phyloP scores from a whole-genome alignment of 1,140 invertebrate genomes.

The Scaptomyza hsui region DNA sequence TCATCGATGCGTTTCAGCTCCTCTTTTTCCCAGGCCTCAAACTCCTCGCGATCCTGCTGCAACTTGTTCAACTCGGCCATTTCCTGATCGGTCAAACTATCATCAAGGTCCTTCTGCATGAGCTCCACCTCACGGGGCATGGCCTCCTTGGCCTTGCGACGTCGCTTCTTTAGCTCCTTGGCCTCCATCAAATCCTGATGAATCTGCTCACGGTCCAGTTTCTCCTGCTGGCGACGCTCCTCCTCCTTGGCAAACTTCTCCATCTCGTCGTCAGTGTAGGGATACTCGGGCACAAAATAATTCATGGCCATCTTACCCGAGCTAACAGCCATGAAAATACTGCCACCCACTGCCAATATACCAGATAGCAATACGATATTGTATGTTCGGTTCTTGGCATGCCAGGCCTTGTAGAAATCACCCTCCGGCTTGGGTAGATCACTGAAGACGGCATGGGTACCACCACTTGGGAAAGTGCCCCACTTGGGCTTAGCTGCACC shows the following conservation, averaged over 20 bases:
- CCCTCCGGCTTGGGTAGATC: conserved; percentile 62
- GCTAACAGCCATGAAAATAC: neutral
- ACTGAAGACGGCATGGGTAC: conserved; percentile 52
- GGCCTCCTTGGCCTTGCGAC: conserved; percentile 58
- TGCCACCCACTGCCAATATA: conserved; percentile 31
- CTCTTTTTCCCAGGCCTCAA: conserved; percentile 57
- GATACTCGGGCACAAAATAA: conserved; percentile 55
- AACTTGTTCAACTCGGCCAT: conserved; percentile 47
- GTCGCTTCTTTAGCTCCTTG: conserved; percentile 51
- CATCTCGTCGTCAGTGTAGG: conserved; percentile 64
- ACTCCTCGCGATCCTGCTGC: conserved; percentile 50
- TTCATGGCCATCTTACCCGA: conserved; percentile 4
- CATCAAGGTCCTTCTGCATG: conserved; percentile 65
- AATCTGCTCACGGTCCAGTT: conserved; percentile 44
- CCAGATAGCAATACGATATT: conserved; percentile 55
- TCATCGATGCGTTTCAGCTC: conserved; percentile 56
- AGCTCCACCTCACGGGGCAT: conserved; percentile 64
- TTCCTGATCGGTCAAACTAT: conserved; percentile 48
- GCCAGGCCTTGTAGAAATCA: conserved; percentile 51
- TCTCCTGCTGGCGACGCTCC: conserved; percentile 51
- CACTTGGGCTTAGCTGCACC: conserved; percentile 10
- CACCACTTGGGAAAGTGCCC: conserved; percentile 59
- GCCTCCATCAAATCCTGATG: conserved; percentile 49
- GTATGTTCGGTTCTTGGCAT: conserved; percentile 59
- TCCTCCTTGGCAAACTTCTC: conserved; percentile 55